Base-by-base conservation (phyloP, 2,797 vertebrate species). In the Podargus strigoides region DNA sequence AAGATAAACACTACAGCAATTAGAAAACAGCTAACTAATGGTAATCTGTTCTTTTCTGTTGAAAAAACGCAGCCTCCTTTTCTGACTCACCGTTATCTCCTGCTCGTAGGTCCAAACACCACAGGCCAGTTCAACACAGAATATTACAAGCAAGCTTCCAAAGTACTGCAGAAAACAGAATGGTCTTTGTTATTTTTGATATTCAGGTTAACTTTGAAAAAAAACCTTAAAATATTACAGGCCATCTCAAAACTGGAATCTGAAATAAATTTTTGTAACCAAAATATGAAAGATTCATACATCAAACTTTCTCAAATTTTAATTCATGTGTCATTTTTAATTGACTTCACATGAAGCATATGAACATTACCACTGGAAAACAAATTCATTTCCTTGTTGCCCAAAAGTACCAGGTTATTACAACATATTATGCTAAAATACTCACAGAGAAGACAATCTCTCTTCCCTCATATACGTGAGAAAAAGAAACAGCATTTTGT, bases 41-140 rank as follows among this genome's bases (percentile, higher is more conserved):
- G 87, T 93, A 93, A 95, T 59, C 8, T 27, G n/a, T 53, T 84
- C 94, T 89, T 70, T 82, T 78, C 62, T 55, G 27, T 5, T 46
- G 59, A 92, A 94, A 93, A 93, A 86, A 91, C 60, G 85, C 63
- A 91, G 76, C 67, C 79, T 89, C 52, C 55, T 88, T 84, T 85
- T 87, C 85, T 89, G 94, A 98, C 98, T 97, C 97, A 98, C 98
- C 97, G 89, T 97, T 85, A 98, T 94, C 96, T 98, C 98, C 93
- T 98, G 98, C 37, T 99, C 99, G 0, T 99, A 99, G 15, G 98
- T 99, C 99, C 99, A 99, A 60, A 99, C 99, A 7, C 99, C 99
- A 78, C 99, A 99, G 86, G 99, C 99, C 97, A 99, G 94, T 96
- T 99, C 99, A 92, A 99, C 97, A 26, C 99, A 99, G 98, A 99